Base-by-base conservation (phyloP, 2,888 invertebrate genomes). In the Drosophila seclusa region DNA sequence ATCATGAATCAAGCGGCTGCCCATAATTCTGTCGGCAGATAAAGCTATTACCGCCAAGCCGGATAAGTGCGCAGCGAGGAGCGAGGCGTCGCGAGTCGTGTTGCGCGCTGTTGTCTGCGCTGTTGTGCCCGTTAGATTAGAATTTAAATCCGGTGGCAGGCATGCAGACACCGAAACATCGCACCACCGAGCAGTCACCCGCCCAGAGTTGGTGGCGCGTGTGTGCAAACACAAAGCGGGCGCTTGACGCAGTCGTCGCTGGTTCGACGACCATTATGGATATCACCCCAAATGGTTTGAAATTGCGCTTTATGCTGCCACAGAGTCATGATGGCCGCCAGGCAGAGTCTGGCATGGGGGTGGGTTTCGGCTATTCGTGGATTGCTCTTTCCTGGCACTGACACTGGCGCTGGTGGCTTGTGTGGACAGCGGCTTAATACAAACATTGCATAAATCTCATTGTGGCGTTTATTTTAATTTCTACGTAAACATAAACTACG, bases 11-110 rank as follows among this genome's bases (percentile, higher is more conserved):
- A 92, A 87, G 82, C 83, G 82, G 74, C 82, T 86, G 87, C 73
- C 85, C 91, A 91, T 92, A 91, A 91, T 91, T 92, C 92, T 91
- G 87, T 92, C 90, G 89, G 91, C 92, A 92, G 91, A 92, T 92
- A 92, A 91, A 92, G 92, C 92, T 91, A 92, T 92, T 92, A 92
- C 87, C 86, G 88, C 86, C 87, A 82, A 80, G 72, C 76, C 82
- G 81, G 80, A 78, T 89, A 83, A 90, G 86, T 86, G 88, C 75
- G 73, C 87, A 78, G 68, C 65, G 49, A 29, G 48, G 32, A 54
- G 54, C 36, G 27, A 54, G 36, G 36, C 34, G 38, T 40, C 27
- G 29, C 29, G n/a, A 55, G 61, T 8, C 62, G 63, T 61, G 80
- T 82, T 72, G 67, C 82, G 67, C 82, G 78, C 77, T 79, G 78